A percentile compares a stretch with the other conserved stretches of the same genome.
phyloP scores from a whole-genome alignment of 2,113 vertebrate genomes.

The Poeciliopsis retropinna region DNA sequence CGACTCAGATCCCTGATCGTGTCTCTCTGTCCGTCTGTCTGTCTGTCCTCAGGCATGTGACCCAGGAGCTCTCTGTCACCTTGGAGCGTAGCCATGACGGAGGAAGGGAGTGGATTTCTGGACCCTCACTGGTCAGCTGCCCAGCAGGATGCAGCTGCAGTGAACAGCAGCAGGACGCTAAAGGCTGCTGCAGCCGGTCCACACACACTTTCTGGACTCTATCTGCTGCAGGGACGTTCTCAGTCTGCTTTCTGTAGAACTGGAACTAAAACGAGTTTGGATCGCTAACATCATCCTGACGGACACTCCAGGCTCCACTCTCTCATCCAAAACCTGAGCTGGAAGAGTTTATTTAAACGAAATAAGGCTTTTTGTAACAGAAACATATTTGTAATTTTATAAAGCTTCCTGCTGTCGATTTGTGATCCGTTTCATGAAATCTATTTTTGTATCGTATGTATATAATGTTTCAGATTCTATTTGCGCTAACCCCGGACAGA shows the following conservation, averaged over 20 bases:
- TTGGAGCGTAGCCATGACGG: conserved; percentile 50
- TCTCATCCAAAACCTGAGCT: conserved; percentile 76
- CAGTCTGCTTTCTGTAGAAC: conserved; percentile 16
- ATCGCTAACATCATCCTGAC: neutral
- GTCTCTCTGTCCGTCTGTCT: conserved; percentile 35
- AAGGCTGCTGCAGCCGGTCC: conserved; percentile 8
- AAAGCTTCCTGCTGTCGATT: conserved; percentile 85
- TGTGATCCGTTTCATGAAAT: conserved; percentile 83
- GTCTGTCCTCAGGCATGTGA: conserved; percentile 77
- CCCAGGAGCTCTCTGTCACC: conserved; percentile 28
- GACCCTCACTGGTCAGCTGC: conserved; percentile 32
- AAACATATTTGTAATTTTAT: conserved; percentile 93
- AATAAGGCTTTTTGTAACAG: conserved; percentile 82
- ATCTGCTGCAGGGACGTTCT: conserved; percentile 10
- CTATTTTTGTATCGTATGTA: conserved; percentile 95
- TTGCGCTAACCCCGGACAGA: conserved; percentile 48
- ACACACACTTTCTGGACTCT: conserved; percentile 6
- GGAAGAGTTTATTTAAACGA: conserved; percentile 88
- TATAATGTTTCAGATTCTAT: conserved; percentile 73
- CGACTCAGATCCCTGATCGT: conserved; percentile 51
- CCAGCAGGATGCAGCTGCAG: conserved; percentile 59
- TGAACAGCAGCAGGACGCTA: conserved; percentile 1
- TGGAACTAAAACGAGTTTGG: conserved; percentile 10
- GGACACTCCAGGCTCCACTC: conserved; percentile 27
- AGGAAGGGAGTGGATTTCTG: conserved; percentile 47